phyloP scores from a whole-genome alignment of 2,797 vertebrate genomes.

The Erethizon dorsatum region DNA sequence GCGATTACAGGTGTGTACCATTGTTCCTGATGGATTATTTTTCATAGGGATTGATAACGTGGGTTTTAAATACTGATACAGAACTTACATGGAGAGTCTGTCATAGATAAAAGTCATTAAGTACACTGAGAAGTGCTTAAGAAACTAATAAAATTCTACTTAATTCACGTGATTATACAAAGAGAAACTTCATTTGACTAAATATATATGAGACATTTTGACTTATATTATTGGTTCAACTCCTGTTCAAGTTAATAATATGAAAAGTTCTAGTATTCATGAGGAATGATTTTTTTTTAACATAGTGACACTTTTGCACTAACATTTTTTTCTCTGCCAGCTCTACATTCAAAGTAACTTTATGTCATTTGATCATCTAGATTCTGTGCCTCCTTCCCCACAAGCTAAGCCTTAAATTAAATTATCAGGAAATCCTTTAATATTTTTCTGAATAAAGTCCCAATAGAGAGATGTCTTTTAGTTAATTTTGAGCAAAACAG shows the following conservation, averaged over 20 bases:
- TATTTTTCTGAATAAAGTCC: conserved; percentile 21
- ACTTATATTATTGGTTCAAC: conserved; percentile 51
- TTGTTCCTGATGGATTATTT: neutral
- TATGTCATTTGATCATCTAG: neutral
- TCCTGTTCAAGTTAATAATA: conserved; percentile 58
- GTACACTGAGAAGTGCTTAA: neutral
- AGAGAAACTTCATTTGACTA: conserved; percentile 24
- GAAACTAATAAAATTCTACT: conserved; percentile 24
- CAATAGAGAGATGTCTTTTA: conserved; percentile 18
- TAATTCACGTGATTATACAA: neutral
- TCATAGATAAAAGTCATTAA: neutral
- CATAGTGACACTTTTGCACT: neutral
- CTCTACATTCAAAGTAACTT: conserved; percentile 35
- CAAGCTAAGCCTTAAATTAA: conserved; percentile 47
- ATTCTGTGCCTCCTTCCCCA: neutral
- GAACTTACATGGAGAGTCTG: neutral
- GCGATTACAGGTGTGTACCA: too few species aligned
- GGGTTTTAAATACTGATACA: conserved; percentile 28
- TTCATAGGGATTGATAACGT: neutral
- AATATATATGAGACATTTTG: neutral
- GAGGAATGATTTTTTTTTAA: neutral
- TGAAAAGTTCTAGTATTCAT: conserved; percentile 49
- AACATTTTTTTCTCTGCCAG: neutral
- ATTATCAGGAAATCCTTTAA: conserved; percentile 47
- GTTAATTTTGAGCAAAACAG: conserved; percentile 57